Evolutionary conservation across 2,113 vertebrate genomes (phyloP), one percentile per base, ranked within the genome.

Genomic region (Excalfactoria chinensis): DNA sequence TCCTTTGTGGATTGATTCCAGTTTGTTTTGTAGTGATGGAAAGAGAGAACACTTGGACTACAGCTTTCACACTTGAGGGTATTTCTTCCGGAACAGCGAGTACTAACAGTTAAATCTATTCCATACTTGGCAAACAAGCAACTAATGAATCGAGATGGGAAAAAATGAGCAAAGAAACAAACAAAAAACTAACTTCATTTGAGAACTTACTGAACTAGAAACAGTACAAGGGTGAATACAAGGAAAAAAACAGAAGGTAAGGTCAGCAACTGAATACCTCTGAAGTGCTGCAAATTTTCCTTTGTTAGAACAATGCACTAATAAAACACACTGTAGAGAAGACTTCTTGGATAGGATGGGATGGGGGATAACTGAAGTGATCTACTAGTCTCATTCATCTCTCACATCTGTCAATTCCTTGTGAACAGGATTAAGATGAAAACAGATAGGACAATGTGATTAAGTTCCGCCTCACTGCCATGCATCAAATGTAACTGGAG

Each of bases 381-480:
- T 74, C 35, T 71, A 11, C 43, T 44, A 40, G 58, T 66, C 41
- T 88, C 83, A 81, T 83, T 76, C 60, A 84, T 84, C 49, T 78
- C 41, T 83, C 51, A 20, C 53, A 18, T 55, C 30, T 71, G 25
- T 37, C 21, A 41, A 3, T 67, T 87, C 53, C 43, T 58, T 80
- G 16, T 49, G 86, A 64, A 71, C n/a, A 71, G 23, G 18, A 85
- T 74, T 83, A 86, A 67, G 48, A 72, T 88, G 51, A 91, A 95
- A 94, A 60, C 71, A 91, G 68, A n/a, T 89, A 62, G 59, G 60
- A 91, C 37, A 92, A 80, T 55, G 77, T 4, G n/a, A 62, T 6
- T 41, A 77, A 74, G 13, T 46, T 90, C 41, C 73, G 46, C 44
- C 37, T 91, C 60, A 35, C 25, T 79, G 84, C 35, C 35, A 66